These are phyloP conservation scores for Mus minutoides DNA, from an alignment of 2,797 vertebrate genomes.

Conservation along the genomic window DNA sequence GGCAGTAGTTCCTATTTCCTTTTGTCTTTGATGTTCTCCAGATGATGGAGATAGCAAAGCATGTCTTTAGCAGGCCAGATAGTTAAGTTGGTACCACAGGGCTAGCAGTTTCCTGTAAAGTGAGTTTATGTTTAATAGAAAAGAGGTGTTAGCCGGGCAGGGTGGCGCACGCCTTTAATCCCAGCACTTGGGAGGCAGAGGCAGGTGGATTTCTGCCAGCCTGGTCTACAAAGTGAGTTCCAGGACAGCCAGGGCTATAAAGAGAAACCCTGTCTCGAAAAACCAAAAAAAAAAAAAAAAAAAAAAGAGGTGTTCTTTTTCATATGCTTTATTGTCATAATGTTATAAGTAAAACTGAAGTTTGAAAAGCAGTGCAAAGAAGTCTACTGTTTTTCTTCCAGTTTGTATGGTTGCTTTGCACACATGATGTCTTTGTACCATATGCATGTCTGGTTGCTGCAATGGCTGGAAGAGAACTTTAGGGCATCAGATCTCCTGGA, in stretches of 20 bases:
- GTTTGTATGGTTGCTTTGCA: background rate
- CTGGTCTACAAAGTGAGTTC: no score
- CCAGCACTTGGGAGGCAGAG: no score
- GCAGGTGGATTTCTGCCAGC: no score
- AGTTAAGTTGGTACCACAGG: background rate
- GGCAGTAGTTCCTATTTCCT: background rate
- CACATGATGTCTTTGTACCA: background rate
- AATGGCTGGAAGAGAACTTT: background rate
- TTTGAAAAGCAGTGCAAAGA: background rate
- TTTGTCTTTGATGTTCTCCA: background rate
- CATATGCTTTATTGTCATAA: constrained; percentile 27
- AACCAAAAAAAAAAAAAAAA: no score
- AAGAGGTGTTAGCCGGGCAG: background rate
- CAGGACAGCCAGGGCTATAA: no score
- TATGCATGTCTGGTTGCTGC: background rate
- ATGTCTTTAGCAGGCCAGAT: background rate
- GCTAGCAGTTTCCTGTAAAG: background rate
- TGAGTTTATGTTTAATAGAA: constrained; percentile 33
- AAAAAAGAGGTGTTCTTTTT: constrained; percentile 6
- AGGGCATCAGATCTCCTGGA: background rate
- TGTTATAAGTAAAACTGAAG: constrained; percentile 35
- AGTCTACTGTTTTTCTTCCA: background rate
- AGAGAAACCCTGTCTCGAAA: no score
- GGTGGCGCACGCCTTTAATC: no score
- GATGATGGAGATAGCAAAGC: background rate